A percentile compares a stretch with the other conserved stretches of the same genome.
Conservation (phyloP, 2,888 invertebrate genomes). For the Acleris literana region DNA sequence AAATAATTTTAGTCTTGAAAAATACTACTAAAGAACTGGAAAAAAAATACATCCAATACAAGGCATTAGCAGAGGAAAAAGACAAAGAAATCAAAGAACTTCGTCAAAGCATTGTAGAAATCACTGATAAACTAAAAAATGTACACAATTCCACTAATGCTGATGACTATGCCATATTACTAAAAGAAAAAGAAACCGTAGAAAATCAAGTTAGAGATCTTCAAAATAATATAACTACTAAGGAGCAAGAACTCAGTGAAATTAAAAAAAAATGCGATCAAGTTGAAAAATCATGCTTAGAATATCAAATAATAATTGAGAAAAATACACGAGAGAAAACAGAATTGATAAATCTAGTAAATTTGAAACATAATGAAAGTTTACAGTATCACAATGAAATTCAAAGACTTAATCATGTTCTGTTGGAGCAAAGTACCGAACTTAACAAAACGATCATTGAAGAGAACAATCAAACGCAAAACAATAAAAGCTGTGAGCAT, state of each 20-base stretch:
- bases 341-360: slow-evolving; percentile 88
- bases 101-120: slow-evolving; percentile 62
- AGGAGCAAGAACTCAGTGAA: slow-evolving; percentile 56
- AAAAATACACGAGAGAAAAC: slow-evolving; percentile 82
- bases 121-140: slow-evolving; percentile 61
- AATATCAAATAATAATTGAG: slow-evolving; percentile 61
- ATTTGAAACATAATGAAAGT: slow-evolving; percentile 93
- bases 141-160: slow-evolving; percentile 56
- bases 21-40: slow-evolving; percentile 51
- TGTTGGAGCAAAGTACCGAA: slow-evolving; percentile 79
- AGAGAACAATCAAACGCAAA: slow-evolving; percentile 60
- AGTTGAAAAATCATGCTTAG: slow-evolving; percentile 55
- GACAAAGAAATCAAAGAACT: slow-evolving; percentile 71
- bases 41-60: slow-evolving; percentile 48
- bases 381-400: slow-evolving; percentile 93
- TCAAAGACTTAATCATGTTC: slow-evolving; percentile 87
- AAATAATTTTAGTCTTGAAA: slow-evolving; percentile 54
- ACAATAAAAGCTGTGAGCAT: slow-evolving; percentile 51
- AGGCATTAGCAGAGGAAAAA: slow-evolving; percentile 53
- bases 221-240: slow-evolving; percentile 49
- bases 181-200: slow-evolving; percentile 59
- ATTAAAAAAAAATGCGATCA: slow-evolving; percentile 50
- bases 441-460: slow-evolving; percentile 58
- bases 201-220: slow-evolving; percentile 56
- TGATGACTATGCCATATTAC: slow-evolving; percentile 59